Percentiles rank a stretch among this genome's conserved stretches.
These are phyloP conservation scores for Sminthurinus aureus DNA, from an alignment of 2,888 invertebrate genomes.

Conservation along the genomic window DNA sequence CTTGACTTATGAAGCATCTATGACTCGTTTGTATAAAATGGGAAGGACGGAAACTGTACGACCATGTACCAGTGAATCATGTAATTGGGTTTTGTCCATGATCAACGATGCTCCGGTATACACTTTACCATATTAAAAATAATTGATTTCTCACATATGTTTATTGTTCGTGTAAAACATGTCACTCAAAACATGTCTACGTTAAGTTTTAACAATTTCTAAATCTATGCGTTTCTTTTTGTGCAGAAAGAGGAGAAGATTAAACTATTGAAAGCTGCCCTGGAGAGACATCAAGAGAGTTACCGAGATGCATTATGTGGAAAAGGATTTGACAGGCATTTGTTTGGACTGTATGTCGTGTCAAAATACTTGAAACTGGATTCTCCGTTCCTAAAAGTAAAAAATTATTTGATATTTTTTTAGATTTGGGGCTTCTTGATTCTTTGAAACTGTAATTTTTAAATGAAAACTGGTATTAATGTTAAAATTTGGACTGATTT, in stretches of 20 bases:
- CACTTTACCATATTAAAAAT: too few species aligned
- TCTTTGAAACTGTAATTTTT: neutral
- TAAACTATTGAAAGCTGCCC: conserved; percentile 75
- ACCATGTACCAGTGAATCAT: conserved; percentile 74
- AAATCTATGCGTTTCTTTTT: conserved; percentile 44
- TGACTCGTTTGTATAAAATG: conserved; percentile 95
- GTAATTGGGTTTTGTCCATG: conserved; percentile 9
- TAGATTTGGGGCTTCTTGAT: neutral
- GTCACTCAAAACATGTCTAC: neutral
- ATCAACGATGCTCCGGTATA: neutral
- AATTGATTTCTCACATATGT: too few species aligned
- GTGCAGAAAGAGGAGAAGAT: conserved; percentile 79
- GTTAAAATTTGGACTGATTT: neutral
- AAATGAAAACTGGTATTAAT: neutral
- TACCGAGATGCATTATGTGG: conserved; percentile 99
- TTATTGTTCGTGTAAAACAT: too few species aligned
- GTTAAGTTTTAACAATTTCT: neutral
- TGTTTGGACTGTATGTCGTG: conserved; percentile 97
- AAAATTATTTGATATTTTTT: neutral
- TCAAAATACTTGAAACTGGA: conserved; percentile 97
- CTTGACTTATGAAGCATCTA: conserved; percentile 97
- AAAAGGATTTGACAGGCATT: conserved; percentile 94
- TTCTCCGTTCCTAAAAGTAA: conserved; percentile 81
- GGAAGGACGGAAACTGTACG: conserved; percentile 98
- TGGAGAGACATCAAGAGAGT: conserved; percentile 82